Base-by-base conservation (phyloP, 2,113 vertebrate genomes). In the Pholis gunnellus region DNA sequence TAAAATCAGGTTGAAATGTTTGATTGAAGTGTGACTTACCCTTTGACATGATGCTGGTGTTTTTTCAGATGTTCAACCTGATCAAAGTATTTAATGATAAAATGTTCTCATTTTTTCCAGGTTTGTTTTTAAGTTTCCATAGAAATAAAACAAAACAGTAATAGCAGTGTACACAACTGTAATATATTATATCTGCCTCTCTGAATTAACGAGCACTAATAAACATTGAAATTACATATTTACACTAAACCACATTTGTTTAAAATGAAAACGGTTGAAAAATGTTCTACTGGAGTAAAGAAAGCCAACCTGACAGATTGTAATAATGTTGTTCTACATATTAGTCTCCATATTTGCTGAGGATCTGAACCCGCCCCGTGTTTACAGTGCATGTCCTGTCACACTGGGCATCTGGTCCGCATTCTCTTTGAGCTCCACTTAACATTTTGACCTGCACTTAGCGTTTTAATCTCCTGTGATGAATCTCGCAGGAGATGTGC, bases 391-490 rank as follows among this genome's bases (percentile, higher is more conserved):
- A 44, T 61, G 4, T 71, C 82, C 34, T 57, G 6, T 81, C 54
- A 64, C 11, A 46, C 50, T 50, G 34, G 64, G 36, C 70, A 72
- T 80, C 44, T 67, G 27, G 18, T 89, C 46, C 66, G 29, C 82
- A 31, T 75, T 82, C 72, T 79, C 40, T 75, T 40, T 76, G 22
- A 78, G 76, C 69, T 4, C 64, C 36, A 38, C 42, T 88, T 91
- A 86, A 87, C 86, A 91, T 78, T 83, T 85, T 84, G 80, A 87
- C 86, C 88, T 57, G 57, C 69, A 56, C 56, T 88, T 63, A 78
- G 44, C 48, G 67, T 68, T 89, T 79, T 81, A 89, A 90, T 91
- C 79, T 77, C 50, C 20, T 27, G 20, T 75, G 72, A 87, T 84
- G 78, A 86, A 71, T 76, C 78, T 82, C 42, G 80, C 42, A 69